Conservation (phyloP, 1,140 invertebrate species). For the Drosophila parabipectinata region DNA sequence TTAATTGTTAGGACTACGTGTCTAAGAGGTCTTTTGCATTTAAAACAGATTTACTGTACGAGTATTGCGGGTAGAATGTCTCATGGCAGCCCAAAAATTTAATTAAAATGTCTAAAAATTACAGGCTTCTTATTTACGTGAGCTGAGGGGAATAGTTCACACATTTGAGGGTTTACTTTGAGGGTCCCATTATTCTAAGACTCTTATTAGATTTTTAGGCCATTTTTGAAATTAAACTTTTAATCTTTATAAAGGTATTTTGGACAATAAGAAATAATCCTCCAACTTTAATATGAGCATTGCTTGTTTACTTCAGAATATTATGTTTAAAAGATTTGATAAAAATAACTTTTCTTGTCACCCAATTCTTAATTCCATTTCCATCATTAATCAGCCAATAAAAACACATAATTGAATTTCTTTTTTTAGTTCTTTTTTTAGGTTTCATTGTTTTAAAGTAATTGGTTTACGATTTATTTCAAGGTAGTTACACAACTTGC, state of each 20-base stretch:
- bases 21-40: constrained; percentile 50
- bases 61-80: constrained; percentile 23
- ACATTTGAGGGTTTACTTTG: constrained; percentile 34
- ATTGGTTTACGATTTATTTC: constrained; percentile 61
- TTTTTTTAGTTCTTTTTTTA: constrained; percentile 30
- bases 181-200: constrained; percentile 12
- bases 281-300: neutral
- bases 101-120: constrained; percentile 60
- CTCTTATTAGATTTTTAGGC: constrained; percentile 10
- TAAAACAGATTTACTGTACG: constrained; percentile 40
- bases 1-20: constrained; percentile 28
- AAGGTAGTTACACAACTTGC: constrained; percentile 63
- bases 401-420: constrained; percentile 38
- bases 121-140: constrained; percentile 56
- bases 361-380: neutral
- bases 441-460: constrained; percentile 38
- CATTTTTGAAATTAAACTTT: neutral
- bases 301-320: neutral
- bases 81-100: constrained; percentile 19
- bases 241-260: constrained; percentile 29
- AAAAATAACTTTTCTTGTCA: neutral
- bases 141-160: constrained; percentile 24
- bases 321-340: neutral
- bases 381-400: constrained; percentile 16
- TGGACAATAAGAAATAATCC: no score